Base-by-base conservation (phyloP, 2,888 invertebrate genomes). In the Gymnosoma rotundatum region DNA sequence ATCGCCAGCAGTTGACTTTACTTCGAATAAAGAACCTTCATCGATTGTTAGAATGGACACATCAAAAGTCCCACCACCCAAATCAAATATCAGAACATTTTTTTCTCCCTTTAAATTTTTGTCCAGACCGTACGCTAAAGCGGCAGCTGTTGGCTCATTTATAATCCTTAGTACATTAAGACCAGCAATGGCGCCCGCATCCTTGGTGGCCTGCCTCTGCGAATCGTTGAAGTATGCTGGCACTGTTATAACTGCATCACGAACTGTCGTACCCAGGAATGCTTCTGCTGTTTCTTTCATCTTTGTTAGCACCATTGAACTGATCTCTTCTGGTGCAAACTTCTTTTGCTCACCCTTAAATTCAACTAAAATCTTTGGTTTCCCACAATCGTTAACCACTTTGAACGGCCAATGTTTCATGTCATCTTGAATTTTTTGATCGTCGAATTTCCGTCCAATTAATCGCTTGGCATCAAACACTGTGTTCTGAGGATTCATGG, bases 361-460 rank as follows among this genome's bases (percentile, higher is more conserved):
- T 86, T 96, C 93, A 60, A 97, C 96, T 91, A 95, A 94, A 87
- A 97, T 95, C 93, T 96, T 96, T 85, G 96, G 96, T 92, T 96
- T 97, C 69, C 96, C 95, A 83, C 94, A 94, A 90, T 96, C 96
- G 91, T 94, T 96, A 89, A 96, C 93, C 9, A 98, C 97, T 91
- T 96, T 96, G 91, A 98, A 98, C 64, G 98, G 98, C 96, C 98
- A 98, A 93, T 96, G 96, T 93, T 98, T 97, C 94, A 98, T 96
- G 92, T 98, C 98, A 76, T 95, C 95, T 93, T 98, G 98, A 74
- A 99, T 97, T 36, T 97, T 95, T 63, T 94, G 93, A 92, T 98
- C 98, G 88, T 96, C 96, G 92, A 96, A 98, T 89, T 96, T 96
- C 89, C 98, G 96, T 78, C 98, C 98, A 93, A 98, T 98, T 90